Conservation (phyloP, 2,797 vertebrate species). For the Esox lucius region DNA sequence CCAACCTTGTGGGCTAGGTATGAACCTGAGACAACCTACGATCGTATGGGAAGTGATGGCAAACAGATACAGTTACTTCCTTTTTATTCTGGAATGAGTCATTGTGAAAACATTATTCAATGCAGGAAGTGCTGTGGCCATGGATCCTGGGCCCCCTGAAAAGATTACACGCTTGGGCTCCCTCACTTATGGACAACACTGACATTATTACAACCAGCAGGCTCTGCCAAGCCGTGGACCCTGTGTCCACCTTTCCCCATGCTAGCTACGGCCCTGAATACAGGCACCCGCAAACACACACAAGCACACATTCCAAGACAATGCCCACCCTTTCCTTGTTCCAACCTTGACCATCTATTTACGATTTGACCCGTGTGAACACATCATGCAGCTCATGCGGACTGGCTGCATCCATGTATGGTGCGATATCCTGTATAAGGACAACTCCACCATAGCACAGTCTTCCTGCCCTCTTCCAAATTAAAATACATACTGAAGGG, state of each 20-base stretch:
- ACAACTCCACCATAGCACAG: background rate
- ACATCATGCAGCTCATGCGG: background rate
- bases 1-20: background rate
- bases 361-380: background rate
- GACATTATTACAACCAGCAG: too few species aligned
- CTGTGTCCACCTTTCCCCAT: too few species aligned
- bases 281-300: background rate
- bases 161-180: too few species aligned
- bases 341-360: background rate
- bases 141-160: too few species aligned
- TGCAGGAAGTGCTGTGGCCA: too few species aligned
- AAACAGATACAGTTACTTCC: too few species aligned
- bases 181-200: too few species aligned
- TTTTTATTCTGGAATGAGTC: background rate
- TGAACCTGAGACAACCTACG: background rate
- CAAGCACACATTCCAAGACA: background rate
- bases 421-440: conserved; percentile 17
- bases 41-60: background rate
- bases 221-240: too few species aligned
- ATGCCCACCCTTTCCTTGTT: conserved; percentile 1
- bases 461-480: background rate
- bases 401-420: background rate
- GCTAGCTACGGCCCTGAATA: background rate
- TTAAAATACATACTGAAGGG: background rate
- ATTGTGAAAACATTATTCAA: too few species aligned